Evolutionary conservation across 1,140 invertebrate species (phyloP), one percentile per base, ranked within the genome.

Genomic region (Teleogryllus occipitalis): DNA sequence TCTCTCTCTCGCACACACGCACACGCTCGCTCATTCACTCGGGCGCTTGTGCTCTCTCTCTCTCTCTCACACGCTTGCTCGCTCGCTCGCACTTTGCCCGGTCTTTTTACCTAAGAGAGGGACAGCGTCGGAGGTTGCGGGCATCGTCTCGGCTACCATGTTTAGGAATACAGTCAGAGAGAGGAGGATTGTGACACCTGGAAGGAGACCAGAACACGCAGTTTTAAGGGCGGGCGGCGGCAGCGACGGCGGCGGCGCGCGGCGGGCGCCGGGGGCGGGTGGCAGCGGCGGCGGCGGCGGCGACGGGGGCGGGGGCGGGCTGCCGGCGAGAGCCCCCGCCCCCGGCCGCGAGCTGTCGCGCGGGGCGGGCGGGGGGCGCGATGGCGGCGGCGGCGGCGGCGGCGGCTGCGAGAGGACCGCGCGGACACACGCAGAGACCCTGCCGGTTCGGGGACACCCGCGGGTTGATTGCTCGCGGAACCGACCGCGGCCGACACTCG

Each of bases 141-240:
- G 94, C 89, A 95, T 95, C 84, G 93, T 92, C 89, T 93, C 89
- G 82, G 91, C 93, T 81, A 96, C 90, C 88, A 96, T 92, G 86
- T 96, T 91, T 88, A 95, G 92, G 89, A 96, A 96, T 85, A 96
- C 94, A 86, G 94, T 95, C 85, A 96, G 90, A 84, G 94, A 95
- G 86, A 96, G 91, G 83, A 96, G 91, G 88, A 96, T 96, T 84
- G 94, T 96, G 82, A 96, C 93, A 86, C 94, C 93, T 94, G 88
- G 83, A 87, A 85, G 85, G 82, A 84, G 83, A 84, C 76, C 76
- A n/a, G 75, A 39, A 75, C 75, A 65, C 54, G 54, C 54, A 14
- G 10, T 14, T 65, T 65, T 65, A 14, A 65, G 54, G 54, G 54
- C 54, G 54, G 54, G 54, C 54, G 54, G 54, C 18, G 10, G 10